Conservation (phyloP, 2,113 vertebrate genomes). For the Cynopterus brachyotis region DNA sequence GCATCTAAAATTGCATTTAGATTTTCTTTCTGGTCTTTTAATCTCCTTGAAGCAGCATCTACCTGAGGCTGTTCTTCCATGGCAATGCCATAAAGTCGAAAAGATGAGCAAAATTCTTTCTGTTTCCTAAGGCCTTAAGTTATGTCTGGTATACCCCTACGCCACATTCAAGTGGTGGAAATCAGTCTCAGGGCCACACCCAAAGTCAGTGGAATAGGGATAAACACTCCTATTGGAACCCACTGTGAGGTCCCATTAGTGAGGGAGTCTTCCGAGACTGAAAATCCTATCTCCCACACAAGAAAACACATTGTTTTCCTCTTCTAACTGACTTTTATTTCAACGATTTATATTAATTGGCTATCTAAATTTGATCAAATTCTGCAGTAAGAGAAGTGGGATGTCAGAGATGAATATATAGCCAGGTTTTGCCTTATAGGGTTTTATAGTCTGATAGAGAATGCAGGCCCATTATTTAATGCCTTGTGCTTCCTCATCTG, state of each 20-base stretch:
- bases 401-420: neutral
- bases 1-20: neutral
- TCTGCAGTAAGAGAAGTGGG: neutral
- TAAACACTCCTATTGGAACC: accelerated
- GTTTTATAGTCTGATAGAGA: neutral
- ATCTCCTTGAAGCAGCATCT: neutral
- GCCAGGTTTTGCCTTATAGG: neutral
- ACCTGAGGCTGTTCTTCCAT: neutral
- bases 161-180: neutral
- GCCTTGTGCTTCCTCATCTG: neutral
- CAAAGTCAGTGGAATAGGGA: neutral
- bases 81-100: neutral
- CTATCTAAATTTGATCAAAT: neutral
- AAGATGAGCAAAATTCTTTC: neutral
- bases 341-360: neutral
- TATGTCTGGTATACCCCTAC: neutral
- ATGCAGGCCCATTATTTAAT: neutral
- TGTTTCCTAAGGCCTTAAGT: neutral
- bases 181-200: neutral
- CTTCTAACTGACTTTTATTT: neutral
- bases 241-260: neutral
- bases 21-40: neutral
- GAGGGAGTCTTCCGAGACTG: neutral
- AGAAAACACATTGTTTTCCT: neutral
- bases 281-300: neutral